Percentiles rank a stretch among this genome's conserved stretches.
These are phyloP conservation scores for Helostoma temminkii DNA, from an alignment of 2,797 vertebrate species.

Conservation along the genomic window DNA sequence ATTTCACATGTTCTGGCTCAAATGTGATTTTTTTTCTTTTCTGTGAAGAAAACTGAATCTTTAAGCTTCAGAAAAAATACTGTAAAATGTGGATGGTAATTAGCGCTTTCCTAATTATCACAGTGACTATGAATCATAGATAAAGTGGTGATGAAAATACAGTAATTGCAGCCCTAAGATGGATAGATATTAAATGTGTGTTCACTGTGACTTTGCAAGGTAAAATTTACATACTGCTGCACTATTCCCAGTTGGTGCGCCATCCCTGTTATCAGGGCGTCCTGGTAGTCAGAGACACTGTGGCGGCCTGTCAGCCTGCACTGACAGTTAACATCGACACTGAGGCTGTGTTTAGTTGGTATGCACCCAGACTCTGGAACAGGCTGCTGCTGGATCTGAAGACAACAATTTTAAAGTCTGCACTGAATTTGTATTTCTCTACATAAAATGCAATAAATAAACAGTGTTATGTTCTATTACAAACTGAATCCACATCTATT, in stretches of 20 bases:
- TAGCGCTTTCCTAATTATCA: too few relatives aligned
- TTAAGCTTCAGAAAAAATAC: background rate
- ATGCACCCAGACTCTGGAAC: conserved; percentile 46
- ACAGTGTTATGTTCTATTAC: background rate
- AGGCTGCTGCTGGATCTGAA: conserved; percentile 39
- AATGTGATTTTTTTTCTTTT: background rate
- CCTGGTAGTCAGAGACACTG: conserved; percentile 46
- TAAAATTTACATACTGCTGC: conserved; percentile 29
- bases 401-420: conserved; percentile 23
- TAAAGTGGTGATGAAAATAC: background rate
- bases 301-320: conserved; percentile 67
- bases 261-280: conserved; percentile 43
- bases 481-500: background rate
- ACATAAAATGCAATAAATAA: conserved; percentile 2
- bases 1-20: background rate
- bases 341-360: conserved; percentile 50
- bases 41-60: background rate
- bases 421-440: conserved; percentile 17
- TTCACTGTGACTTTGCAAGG: conserved; percentile 2
- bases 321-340: conserved; percentile 64
- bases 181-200: background rate
- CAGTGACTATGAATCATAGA: background rate
- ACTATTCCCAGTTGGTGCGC: conserved; percentile 30
- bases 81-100: too few relatives aligned
- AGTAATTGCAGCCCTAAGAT: background rate